phyloP scores from a whole-genome alignment of 2,888 invertebrate genomes.

The Atethmia centrago region DNA sequence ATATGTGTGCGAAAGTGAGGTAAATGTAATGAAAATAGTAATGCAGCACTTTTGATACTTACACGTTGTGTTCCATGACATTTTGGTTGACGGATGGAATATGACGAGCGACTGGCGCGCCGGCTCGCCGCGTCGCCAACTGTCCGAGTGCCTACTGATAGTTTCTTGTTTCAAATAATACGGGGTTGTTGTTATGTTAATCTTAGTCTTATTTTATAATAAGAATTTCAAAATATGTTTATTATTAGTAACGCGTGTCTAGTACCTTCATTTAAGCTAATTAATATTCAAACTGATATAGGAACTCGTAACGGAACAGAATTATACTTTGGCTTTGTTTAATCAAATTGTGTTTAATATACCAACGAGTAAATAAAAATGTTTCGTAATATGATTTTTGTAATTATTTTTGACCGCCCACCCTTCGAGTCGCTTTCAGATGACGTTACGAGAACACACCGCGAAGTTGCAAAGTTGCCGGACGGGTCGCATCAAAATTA shows the following conservation, averaged over 20 bases:
- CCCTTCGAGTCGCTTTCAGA: constrained; percentile 83
- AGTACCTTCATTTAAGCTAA: constrained; percentile 85
- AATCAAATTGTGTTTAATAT: constrained; percentile 89
- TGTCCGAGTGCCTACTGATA: constrained; percentile 64
- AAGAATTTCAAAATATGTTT: constrained; percentile 86
- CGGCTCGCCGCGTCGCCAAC: constrained; percentile 29
- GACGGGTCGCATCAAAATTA: constrained; percentile 87
- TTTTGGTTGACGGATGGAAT: constrained; percentile 53
- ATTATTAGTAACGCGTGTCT: constrained; percentile 85
- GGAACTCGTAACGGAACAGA: constrained; percentile 83
- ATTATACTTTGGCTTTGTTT: constrained; percentile 88
- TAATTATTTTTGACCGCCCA: constrained; percentile 89
- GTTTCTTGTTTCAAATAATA: constrained; percentile 82
- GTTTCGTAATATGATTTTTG: constrained; percentile 90
- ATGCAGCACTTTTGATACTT: constrained; percentile 78
- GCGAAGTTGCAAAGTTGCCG: constrained; percentile 72
- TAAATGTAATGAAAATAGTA: constrained; percentile 66
- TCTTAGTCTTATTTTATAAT: constrained; percentile 85
- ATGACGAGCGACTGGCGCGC: constrained; percentile 18
- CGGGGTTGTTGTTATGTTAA: constrained; percentile 89
- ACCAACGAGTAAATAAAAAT: constrained; percentile 90
- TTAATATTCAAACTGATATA: constrained; percentile 84
- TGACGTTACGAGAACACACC: constrained; percentile 84
- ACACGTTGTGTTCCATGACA: constrained; percentile 71
- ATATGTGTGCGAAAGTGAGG: constrained; percentile 69